phyloP scores from a whole-genome alignment of 2,888 invertebrate genomes.

The Himalopsyche japonica region DNA sequence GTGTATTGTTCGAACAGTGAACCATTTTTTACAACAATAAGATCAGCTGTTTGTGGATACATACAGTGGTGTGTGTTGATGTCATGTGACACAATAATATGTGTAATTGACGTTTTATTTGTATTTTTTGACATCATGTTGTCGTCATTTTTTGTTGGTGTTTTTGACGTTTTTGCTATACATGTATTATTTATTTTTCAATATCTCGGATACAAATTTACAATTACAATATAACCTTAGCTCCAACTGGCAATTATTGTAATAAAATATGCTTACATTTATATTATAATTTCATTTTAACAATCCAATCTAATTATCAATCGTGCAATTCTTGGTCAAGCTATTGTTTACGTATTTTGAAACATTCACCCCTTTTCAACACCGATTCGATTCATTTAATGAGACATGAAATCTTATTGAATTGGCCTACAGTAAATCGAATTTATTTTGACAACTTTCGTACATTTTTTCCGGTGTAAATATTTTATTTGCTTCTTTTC shows the following conservation, averaged over 20 bases:
- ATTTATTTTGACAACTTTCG: too few relatives aligned
- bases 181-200: background rate
- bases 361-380: background rate
- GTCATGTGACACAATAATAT: background rate
- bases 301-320: too few relatives aligned
- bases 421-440: too few relatives aligned
- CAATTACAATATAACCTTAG: background rate
- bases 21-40: background rate
- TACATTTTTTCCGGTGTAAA: too few relatives aligned
- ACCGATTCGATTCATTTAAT: background rate
- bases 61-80: background rate
- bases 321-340: background rate
- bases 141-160: background rate
- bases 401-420: background rate
- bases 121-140: background rate
- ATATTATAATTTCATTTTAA: too few relatives aligned
- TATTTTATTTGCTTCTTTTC: too few relatives aligned
- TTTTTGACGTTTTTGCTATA: background rate
- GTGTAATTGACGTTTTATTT: background rate
- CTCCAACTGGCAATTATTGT: too few relatives aligned
- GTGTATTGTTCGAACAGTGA: background rate
- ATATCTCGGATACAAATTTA: background rate
- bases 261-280: too few relatives aligned
- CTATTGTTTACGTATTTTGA: background rate
- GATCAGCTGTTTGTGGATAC: background rate